A percentile compares a stretch with the other conserved stretches of the same genome.
phyloP scores from a whole-genome alignment of 2,797 vertebrate genomes.

The Pipistrellus nathusii region DNA sequence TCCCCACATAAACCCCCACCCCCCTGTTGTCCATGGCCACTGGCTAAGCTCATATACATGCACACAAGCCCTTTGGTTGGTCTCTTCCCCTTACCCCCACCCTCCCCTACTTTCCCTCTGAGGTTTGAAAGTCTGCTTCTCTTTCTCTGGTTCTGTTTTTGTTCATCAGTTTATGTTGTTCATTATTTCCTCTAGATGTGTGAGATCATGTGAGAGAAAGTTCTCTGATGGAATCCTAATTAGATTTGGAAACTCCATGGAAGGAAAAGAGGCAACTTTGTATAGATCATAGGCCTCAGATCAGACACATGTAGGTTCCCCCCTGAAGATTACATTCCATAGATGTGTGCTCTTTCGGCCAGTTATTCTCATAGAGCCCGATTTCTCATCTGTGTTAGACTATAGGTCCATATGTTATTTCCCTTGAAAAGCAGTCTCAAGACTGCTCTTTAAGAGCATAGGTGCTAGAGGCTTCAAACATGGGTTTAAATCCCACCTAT shows the following conservation, averaged over 20 bases:
- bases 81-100: too few species aligned
- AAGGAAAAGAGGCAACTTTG: constrained; percentile 5
- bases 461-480: not conserved
- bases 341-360: not conserved
- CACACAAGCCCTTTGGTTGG: too few species aligned
- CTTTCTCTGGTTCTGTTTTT: too few species aligned
- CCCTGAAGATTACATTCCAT: not conserved
- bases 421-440: not conserved
- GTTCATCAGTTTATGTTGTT: too few species aligned
- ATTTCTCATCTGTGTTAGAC: constrained; percentile 2
- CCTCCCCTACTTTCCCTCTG: too few species aligned
- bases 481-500: constrained; percentile 35
- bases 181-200: too few species aligned
- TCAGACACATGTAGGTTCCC: not conserved
- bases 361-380: not conserved
- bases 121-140: too few species aligned
- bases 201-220: too few species aligned
- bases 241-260: constrained; percentile 16
- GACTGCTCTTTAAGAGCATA: too few species aligned
- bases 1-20: too few species aligned
- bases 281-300: not conserved
- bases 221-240: not conserved
- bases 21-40: too few species aligned
- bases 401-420: not conserved
- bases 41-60: too few species aligned